These are phyloP conservation scores for Anadara kagoshimensis DNA, from an alignment of 1,140 invertebrate species.

Conservation along the genomic window DNA sequence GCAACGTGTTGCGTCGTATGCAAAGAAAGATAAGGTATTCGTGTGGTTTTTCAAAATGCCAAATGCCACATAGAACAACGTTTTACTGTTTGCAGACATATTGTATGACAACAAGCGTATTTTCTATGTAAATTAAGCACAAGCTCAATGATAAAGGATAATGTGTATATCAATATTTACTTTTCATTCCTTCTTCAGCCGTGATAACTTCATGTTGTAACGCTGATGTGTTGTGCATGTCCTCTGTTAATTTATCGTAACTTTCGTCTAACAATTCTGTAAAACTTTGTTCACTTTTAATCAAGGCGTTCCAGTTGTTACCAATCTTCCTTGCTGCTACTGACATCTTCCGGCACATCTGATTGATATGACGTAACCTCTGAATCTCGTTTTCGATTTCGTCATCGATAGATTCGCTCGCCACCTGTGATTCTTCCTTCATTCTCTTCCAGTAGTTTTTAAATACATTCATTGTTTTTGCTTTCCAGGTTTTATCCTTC, in stretches of 20 bases:
- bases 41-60: neutral
- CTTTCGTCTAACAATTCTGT: conserved; percentile 30
- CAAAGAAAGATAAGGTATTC: too few species aligned
- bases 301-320: conserved; percentile 30
- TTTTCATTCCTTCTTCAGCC: conserved; percentile 38
- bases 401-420: conserved; percentile 29
- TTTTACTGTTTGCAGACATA: neutral
- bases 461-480: conserved; percentile 40
- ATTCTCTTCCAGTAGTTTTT: conserved; percentile 42
- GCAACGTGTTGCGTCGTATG: too few species aligned
- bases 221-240: conserved; percentile 28
- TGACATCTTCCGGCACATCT: conserved; percentile 43
- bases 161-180: conserved; percentile 8
- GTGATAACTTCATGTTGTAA: conserved; percentile 36
- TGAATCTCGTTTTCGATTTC: conserved; percentile 43
- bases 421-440: conserved; percentile 31
- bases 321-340: conserved; percentile 34
- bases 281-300: conserved; percentile 38
- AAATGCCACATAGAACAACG: neutral
- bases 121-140: too few species aligned
- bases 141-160: too few species aligned
- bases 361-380: conserved; percentile 30
- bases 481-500: conserved; percentile 20
- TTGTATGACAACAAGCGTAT: too few species aligned
- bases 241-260: conserved; percentile 33